Evolutionary conservation across 2,797 vertebrate genomes (phyloP), one percentile per base, ranked within the genome.

Genomic region (Euphonia xanthogaster): DNA sequence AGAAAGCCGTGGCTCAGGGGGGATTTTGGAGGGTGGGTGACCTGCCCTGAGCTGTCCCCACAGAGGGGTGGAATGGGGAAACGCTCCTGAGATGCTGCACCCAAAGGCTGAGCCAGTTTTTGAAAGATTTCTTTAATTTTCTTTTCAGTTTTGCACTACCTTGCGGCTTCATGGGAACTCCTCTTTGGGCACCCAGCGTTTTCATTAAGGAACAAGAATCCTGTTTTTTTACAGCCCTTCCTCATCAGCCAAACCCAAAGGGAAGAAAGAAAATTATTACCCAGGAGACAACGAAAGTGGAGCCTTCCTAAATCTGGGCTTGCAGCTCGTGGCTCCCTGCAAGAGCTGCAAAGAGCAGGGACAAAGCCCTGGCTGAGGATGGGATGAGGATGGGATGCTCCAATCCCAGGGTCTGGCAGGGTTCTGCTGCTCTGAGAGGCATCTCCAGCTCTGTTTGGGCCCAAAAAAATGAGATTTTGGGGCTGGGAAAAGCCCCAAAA

Each of bases 181-280:
- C 0, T 14, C 61, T 33, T 40, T 47, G 4, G 2, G 63, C 12
- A 1, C 1, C 0, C 42, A 71, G 42, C 7, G 0, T 94, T 95
- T 96, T 96, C 94, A 42, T 72, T 88, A 96, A 80, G 94, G 94
- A 94, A 96, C 75, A 86, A 80, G 81, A 87, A 76, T 94, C 90
- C 92, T 86, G 50, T 27, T 76, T 86, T 91, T 74, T 90, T 40
- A 42, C 86, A 30, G 77, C 24, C 31, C 94, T 96, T 93, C 92
- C 94, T 79, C 93, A 87, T 58, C 75, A 25, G 66, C 51, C 44
- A 79, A 93, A 91, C 74, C 72, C 67, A 74, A 84, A 77, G 72
- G 78, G 94, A 83, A 92, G 91, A 77, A 83, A 55, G 22, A 45
- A 70, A 24, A 63, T 57, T 4, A 76, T 61, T 37, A 31, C 63